A percentile compares a stretch with the other conserved stretches of the same genome.
phyloP scores from a whole-genome alignment of 2,797 vertebrate genomes.

The Nasua narica region DNA sequence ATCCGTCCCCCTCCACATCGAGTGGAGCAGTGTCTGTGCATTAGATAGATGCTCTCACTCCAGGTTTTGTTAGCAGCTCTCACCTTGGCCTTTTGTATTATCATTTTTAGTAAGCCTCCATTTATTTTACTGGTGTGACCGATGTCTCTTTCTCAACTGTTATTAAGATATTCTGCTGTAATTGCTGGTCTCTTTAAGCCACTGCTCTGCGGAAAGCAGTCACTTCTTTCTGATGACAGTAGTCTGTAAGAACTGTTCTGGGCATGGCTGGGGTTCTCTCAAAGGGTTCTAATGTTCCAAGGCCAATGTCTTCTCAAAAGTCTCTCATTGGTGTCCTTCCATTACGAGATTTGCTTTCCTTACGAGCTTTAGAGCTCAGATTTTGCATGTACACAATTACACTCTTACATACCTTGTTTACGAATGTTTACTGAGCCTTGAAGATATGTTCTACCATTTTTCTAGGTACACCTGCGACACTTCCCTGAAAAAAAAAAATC shows the following conservation, averaged over 20 bases:
- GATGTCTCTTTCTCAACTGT: background rate
- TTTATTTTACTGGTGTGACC: background rate
- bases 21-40: background rate
- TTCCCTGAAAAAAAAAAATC: background rate
- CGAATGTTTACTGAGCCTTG: background rate
- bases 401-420: background rate
- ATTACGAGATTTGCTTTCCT: background rate
- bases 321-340: background rate
- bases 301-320: background rate
- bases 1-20: rapidly evolving
- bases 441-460: background rate
- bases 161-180: background rate
- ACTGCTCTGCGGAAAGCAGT: background rate
- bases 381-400: background rate
- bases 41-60: background rate
- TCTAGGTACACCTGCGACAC: background rate
- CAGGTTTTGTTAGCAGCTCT: background rate
- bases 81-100: background rate
- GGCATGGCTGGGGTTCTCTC: background rate
- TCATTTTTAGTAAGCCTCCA: background rate
- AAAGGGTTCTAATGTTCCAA: background rate
- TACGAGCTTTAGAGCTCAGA: background rate
- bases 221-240: background rate
- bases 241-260: background rate
- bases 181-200: background rate